A percentile compares a stretch with the other conserved stretches of the same genome.
Conservation (phyloP, 2,888 invertebrate species). For the Metalampra italica region DNA sequence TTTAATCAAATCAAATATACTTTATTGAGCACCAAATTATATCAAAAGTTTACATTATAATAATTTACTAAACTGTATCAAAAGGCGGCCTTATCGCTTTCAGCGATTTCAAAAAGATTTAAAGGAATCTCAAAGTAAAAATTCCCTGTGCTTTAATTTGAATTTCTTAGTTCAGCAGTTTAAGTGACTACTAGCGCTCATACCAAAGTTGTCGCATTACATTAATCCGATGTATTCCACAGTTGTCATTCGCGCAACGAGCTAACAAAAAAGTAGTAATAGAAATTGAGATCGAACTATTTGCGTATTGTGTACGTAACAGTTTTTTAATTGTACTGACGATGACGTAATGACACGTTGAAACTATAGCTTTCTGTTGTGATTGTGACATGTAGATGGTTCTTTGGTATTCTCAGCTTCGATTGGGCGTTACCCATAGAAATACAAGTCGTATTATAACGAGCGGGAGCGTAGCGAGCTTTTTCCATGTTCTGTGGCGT, state of each 20-base stretch:
- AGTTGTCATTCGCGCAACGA: slow-evolving; percentile 6
- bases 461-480: no score
- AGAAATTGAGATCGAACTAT: slow-evolving; percentile 12
- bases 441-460: no score
- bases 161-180: not conserved
- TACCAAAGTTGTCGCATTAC: not conserved
- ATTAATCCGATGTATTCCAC: slow-evolving; percentile 5
- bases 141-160: not conserved
- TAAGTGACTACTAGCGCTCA: not conserved
- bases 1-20: no score
- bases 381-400: not conserved
- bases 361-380: not conserved
- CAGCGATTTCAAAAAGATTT: no score
- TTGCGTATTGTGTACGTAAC: slow-evolving; percentile 7
- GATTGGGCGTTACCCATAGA: no score
- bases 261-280: slow-evolving; percentile 6
- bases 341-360: slow-evolving; percentile 2
- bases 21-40: no score
- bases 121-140: no score
- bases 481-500: no score
- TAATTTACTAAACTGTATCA: no score
- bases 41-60: no score
- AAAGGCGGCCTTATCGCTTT: no score
- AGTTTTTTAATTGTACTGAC: not conserved
- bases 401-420: not conserved